These are phyloP conservation scores for Eucidaris tribuloides DNA, from an alignment of 35 echinoderm and acorn worm genomes.

Conservation along the genomic window DNA sequence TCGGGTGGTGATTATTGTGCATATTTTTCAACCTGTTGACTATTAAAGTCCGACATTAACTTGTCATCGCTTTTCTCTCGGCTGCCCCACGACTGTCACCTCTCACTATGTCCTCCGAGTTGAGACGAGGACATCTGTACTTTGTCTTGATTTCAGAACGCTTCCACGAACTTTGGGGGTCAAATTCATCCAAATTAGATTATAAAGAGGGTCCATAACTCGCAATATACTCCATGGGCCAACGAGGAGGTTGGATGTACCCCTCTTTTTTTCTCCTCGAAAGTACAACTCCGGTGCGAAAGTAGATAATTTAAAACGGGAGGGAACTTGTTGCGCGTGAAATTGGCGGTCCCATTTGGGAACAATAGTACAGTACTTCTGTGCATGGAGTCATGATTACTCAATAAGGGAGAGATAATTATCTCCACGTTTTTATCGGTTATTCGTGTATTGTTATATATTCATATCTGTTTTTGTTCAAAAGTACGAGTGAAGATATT, in stretches of 20 bases:
- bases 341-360: background rate
- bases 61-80: conserved; percentile 9
- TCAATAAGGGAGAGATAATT: background rate
- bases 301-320: conserved; percentile 6
- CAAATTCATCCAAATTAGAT: conserved; percentile 15
- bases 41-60: background rate
- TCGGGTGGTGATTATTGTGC: background rate
- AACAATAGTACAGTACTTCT: background rate
- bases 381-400: background rate
- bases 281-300: conserved; percentile 14
- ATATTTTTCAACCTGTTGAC: conserved; percentile 18
- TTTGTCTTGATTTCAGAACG: conserved; percentile 2
- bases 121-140: background rate
- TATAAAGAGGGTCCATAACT: no score
- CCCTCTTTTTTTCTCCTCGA: no score
- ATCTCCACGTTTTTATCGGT: background rate
- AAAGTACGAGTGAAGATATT: no score
- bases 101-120: background rate
- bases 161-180: conserved; percentile 23
- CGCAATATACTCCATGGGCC: no score
- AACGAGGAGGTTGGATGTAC: no score
- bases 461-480: no score
- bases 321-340: background rate
- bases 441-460: no score
- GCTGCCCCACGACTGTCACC: background rate